Base-by-base conservation (phyloP, 2,888 invertebrate genomes). In the Melanophora roralis region DNA sequence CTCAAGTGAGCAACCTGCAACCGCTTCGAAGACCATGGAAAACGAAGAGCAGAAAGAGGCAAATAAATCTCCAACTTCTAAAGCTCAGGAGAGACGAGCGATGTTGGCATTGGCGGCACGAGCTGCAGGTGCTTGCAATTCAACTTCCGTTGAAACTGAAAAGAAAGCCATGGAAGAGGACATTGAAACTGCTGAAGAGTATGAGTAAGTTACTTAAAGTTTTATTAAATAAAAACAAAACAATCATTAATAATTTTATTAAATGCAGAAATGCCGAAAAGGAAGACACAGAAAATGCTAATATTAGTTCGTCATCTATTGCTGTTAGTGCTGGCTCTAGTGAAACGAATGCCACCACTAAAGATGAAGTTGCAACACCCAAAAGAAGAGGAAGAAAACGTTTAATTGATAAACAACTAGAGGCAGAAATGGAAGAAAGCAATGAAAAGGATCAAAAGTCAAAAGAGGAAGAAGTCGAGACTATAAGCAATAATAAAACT, bases 301-400 rank as follows among this genome's bases (percentile, higher is more conserved):
- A 53, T 36, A 53, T 65, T n/a, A 72, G 38, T 9, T 67, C 72
- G 9, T 16, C 72, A 1, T 27, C 38, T 0, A 14, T 12, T 27
- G n/a, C 40, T 9, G 19, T 21, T 19, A 36, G 12, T 32, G 49
- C 38, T 19, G 3, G 21, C 49, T 12, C 21, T 45, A 32, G 14
- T 2, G 68, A 62, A 34, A n/a, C 9, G 34, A 38, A 27, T 32
- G 16, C 9, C 1, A 16, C 23, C 21, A 16, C 27, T n/a, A 57
- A 27, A 55, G 60, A 62, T 8, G 62, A 68, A 3, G n/a, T 40
- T 0, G 19, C 45, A 34, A 72, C 84, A 6, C 84, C 86, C 6
- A 85, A 87, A 5, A 84, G 84, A 32, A 85, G 88, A n/a, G 82
- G 82, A 14, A 84, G 86, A 23, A 85, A 84, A 67, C 83, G 86